Base-by-base conservation (phyloP, 1,140 invertebrate genomes). In the Spodoptera frugiperda region DNA sequence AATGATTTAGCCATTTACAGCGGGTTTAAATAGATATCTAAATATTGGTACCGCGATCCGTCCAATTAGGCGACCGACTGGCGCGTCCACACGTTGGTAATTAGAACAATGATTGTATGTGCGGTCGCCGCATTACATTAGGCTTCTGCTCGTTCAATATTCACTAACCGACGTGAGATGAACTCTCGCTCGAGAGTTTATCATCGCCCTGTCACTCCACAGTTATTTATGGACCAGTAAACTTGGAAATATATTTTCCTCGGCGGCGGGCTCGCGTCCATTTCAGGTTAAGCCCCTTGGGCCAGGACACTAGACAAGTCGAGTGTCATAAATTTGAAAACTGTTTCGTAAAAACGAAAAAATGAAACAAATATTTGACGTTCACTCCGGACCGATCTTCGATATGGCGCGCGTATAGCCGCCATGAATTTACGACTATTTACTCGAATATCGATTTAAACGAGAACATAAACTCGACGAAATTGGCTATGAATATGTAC, bases 321-420 rank as follows among this genome's bases (percentile, higher is more conserved):
- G 90, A 93, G 92, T 91, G 89, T 92, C 89, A 91, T 92, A 93
- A 92, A 93, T 93, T 93, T 93, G 81, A 89, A 93, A 93, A 90
- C 84, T 90, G 88, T 89, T 91, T 86, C 84, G 84, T 79, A 79
- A 85, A 88, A 84, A 82, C 77, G 85, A 91, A 90, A 91, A 92
- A 89, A 89, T 87, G 82, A 85, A 89, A 87, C 83, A 86, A 85
- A 89, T 86, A 88, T 88, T 85, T 87, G 85, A 88, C 84, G 83
- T 88, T 82, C 75, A 70, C 79, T 80, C 77, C 15, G 71, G 65
- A 65, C 51, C 78, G 82, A 83, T 83, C 79, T 79, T 81, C 80
- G 82, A 82, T 80, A 78, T 77, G 55, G 67, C 65, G 30, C 68
- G 54, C 21, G 25, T 57, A 53, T 39, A 61, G 78, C 54, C 61